A percentile compares a stretch with the other conserved stretches of the same genome.
Evolutionary conservation across 2,797 vertebrate genomes (phyloP).

Genomic region (Odontamblyopus rebecca): DNA sequence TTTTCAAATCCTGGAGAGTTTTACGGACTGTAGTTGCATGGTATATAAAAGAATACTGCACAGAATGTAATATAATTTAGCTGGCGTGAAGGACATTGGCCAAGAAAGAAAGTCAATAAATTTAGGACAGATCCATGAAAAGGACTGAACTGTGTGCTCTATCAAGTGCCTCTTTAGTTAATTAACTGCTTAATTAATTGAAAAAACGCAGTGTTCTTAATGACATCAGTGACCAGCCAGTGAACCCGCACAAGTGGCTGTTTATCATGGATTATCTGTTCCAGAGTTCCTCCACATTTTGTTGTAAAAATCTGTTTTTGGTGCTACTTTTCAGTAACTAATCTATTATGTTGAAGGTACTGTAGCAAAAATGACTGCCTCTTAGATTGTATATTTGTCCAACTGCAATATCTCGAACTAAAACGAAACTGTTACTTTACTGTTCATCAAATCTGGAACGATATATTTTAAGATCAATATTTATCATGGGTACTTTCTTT

Average conservation of each 20-base stretch:
- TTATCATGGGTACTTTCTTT: too few relatives aligned
- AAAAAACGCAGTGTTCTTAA: slow-evolving; percentile 4
- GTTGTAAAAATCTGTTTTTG: neutral
- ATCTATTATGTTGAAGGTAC: too few relatives aligned
- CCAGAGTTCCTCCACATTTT: neutral
- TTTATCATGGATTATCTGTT: slow-evolving; percentile 9
- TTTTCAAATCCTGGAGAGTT: neutral
- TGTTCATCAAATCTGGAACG: too few relatives aligned
- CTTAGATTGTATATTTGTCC: too few relatives aligned
- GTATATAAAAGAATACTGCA: slow-evolving; percentile 12
- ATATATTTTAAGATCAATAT: too few relatives aligned
- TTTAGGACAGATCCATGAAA: slow-evolving; percentile 12
- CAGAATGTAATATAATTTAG: slow-evolving; percentile 2
- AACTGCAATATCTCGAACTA: too few relatives aligned
- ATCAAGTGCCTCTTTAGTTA: slow-evolving; percentile 14
- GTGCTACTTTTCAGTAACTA: too few relatives aligned
- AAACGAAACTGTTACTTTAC: too few relatives aligned
- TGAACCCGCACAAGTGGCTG: neutral
- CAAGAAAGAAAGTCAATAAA: slow-evolving; percentile 7
- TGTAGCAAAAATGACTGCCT: too few relatives aligned
- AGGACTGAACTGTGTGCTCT: neutral
- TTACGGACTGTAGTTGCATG: neutral
- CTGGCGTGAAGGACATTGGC: neutral
- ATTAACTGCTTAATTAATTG: slow-evolving; percentile 8
- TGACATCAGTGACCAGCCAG: slow-evolving; percentile 5